Evolutionary conservation across 2,113 vertebrate genomes (phyloP), one percentile per base, ranked within the genome.

Genomic region (Glaucidium brasilianum): DNA sequence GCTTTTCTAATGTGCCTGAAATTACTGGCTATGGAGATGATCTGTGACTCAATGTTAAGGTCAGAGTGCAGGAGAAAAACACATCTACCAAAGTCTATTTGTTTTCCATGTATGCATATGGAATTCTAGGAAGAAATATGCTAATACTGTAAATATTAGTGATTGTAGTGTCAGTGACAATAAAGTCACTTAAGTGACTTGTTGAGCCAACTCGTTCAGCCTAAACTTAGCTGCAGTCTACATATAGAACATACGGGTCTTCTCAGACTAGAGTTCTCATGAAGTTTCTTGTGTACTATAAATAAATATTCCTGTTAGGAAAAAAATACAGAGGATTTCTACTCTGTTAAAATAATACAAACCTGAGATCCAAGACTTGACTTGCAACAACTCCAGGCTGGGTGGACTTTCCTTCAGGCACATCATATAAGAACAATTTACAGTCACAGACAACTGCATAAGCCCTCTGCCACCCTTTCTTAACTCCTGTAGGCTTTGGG

Each of bases 341-440:
- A 58, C 41, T 60, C 47, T 56, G 27, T 26, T 2, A 2, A 22
- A 77, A 41, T 3, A 67, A 63, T 37, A 96, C 97, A 81, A 95
- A 99, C 99, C 99, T 99, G 95, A 99, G 99, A 97, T 99, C 99
- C 49, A 99, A 97, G 62, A 99, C 99, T 85, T 99, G 99, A 95
- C 99, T 99, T 83, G 99, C 99, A 47, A 98, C 96, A 43, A 99
- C 99, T 2, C 98, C 98, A 4, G 99, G 99, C 96, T 99, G 99
- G 21, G 99, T 99, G 84, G 99, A 98, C 96, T 99, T 99, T 27
- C 99, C 99, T 97, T 99, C 99, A 2, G 99, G 98, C 66, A 99
- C 97, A 75, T 99, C 99, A 27, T 99, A 99, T 41, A 99, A 98
- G 58, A 99, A 99, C 17, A 99, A 98, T 93, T 99, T 99, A 85